Percentiles rank a stretch among this genome's conserved stretches.
These are phyloP conservation scores for Podabrus alpinus DNA, from an alignment of 2,888 invertebrate species.

Conservation along the genomic window DNA sequence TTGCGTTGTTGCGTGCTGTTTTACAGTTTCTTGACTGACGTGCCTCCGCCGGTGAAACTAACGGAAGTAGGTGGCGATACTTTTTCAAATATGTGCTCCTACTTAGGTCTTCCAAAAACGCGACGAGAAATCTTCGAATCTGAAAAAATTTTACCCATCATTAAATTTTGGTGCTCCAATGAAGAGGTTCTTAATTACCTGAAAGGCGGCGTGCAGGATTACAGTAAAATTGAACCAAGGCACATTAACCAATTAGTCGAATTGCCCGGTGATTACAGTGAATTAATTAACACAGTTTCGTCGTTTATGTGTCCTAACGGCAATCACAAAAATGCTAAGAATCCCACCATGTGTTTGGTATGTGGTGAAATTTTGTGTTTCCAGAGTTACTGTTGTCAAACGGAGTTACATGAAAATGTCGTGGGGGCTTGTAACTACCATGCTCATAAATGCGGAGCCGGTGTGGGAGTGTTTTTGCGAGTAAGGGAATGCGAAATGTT, in stretches of 20 bases:
- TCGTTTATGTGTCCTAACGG: conserved; percentile 93
- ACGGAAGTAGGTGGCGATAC: conserved; percentile 73
- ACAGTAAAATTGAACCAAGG: conserved; percentile 58
- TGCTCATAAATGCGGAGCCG: conserved; percentile 86
- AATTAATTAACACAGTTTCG: conserved; percentile 93
- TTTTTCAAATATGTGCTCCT: conserved; percentile 84
- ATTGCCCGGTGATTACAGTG: conserved; percentile 92
- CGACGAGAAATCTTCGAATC: conserved; percentile 67
- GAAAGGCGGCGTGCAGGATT: conserved; percentile 44
- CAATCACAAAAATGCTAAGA: conserved; percentile 87
- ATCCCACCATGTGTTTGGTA: conserved; percentile 96
- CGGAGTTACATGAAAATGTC: conserved; percentile 71
- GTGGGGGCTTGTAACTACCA: conserved; percentile 97
- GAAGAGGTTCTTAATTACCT: conserved; percentile 57
- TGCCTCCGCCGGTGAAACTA: conserved; percentile 77
- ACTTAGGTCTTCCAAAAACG: conserved; percentile 75
- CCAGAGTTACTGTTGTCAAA: conserved; percentile 97
- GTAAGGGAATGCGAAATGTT: conserved; percentile 96
- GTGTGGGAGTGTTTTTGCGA: conserved; percentile 89
- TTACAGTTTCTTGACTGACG: conserved; percentile 89
- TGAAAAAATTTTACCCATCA: conserved; percentile 57
- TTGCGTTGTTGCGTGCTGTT: conserved; percentile 88
- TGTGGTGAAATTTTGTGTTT: conserved; percentile 96
- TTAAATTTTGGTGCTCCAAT: conserved; percentile 64
- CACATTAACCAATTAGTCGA: conserved; percentile 73